These are phyloP conservation scores for Drosophila parvula DNA, from an alignment of 1,140 invertebrate species.

Conservation along the genomic window DNA sequence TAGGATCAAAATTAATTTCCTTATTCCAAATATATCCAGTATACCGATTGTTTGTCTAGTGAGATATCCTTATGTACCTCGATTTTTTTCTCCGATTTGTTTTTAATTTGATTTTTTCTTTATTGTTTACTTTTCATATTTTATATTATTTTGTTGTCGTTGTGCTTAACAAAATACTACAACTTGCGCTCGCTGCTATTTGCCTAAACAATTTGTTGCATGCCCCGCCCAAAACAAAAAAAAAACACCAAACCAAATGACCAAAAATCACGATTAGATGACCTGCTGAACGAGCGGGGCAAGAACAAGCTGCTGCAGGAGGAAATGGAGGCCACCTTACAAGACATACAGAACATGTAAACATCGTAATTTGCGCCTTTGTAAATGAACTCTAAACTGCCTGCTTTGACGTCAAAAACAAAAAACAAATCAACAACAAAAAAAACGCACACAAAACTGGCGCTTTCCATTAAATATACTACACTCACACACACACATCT, in stretches of 20 bases:
- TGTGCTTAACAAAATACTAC: conserved; percentile 64
- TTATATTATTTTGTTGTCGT: conserved; percentile 55
- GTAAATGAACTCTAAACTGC: conserved; percentile 80
- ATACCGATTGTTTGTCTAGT: conserved; percentile 49
- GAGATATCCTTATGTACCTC: conserved; percentile 32
- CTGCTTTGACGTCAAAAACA: conserved; percentile 80
- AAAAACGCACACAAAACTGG: conserved; percentile 66
- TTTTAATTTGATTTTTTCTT: conserved; percentile 60
- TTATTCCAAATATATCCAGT: conserved; percentile 47
- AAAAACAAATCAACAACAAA: conserved; percentile 18
- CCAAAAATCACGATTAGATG: conserved; percentile 88
- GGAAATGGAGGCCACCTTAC: conserved; percentile 99
- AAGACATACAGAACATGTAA: conserved; percentile 99
- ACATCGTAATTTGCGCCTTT: conserved; percentile 77
- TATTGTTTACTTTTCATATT: conserved; percentile 58
- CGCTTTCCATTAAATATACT: conserved; percentile 76
- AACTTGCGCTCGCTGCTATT: conserved; percentile 47
- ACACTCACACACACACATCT: conserved; percentile 30
- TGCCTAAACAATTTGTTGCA: conserved; percentile 47
- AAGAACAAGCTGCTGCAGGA: conserved; percentile 98
- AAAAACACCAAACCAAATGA: conserved; percentile 15
- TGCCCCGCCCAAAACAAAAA: conserved; percentile 16
- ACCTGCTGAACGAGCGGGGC: conserved; percentile 96
- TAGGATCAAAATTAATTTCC: conserved; percentile 69
- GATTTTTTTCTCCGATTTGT: conserved; percentile 27